Conservation (phyloP, 1,140 invertebrate genomes). For the Drosophila nebulosa region DNA sequence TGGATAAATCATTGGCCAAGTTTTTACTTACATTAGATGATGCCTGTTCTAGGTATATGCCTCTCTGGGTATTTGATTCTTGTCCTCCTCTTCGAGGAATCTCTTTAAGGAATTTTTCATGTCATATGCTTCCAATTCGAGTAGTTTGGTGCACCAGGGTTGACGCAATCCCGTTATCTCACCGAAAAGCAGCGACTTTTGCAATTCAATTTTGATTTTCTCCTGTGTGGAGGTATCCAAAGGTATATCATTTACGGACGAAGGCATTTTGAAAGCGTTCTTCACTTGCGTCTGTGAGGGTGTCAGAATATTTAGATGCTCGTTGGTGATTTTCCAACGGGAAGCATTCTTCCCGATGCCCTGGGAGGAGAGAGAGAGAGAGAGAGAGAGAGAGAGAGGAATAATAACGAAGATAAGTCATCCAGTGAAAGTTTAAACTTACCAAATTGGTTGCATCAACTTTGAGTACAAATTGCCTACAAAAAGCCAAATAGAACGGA, state of each 20-base stretch:
- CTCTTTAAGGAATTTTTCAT: slow-evolving; percentile 38
- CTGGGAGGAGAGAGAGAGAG: slow-evolving; percentile 1
- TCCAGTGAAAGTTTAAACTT: background rate
- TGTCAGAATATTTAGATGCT: slow-evolving; percentile 51
- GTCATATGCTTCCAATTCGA: slow-evolving; percentile 63
- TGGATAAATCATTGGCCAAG: no score
- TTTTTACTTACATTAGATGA: background rate
- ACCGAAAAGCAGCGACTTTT: slow-evolving; percentile 61
- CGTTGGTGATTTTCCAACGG: slow-evolving; percentile 56
- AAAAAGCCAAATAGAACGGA: slow-evolving; percentile 42
- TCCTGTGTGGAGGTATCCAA: slow-evolving; percentile 13
- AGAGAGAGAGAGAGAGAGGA: no score
- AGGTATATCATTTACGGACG: background rate
- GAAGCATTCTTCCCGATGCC: slow-evolving; percentile 36
- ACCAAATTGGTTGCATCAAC: slow-evolving; percentile 28
- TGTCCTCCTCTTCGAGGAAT: slow-evolving; percentile 31
- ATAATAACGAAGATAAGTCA: no score
- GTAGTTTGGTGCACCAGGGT: slow-evolving; percentile 65
- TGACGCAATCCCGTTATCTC: slow-evolving; percentile 58
- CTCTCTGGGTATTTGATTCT: slow-evolving; percentile 33
- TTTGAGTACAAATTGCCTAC: slow-evolving; percentile 53
- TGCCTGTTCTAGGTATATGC: slow-evolving; percentile 29
- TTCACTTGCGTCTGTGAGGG: slow-evolving; percentile 39
- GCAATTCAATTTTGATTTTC: slow-evolving; percentile 40
- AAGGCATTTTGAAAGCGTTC: slow-evolving; percentile 46